phyloP scores from a whole-genome alignment of 2,888 invertebrate genomes.

The Coremacera marginata region DNA sequence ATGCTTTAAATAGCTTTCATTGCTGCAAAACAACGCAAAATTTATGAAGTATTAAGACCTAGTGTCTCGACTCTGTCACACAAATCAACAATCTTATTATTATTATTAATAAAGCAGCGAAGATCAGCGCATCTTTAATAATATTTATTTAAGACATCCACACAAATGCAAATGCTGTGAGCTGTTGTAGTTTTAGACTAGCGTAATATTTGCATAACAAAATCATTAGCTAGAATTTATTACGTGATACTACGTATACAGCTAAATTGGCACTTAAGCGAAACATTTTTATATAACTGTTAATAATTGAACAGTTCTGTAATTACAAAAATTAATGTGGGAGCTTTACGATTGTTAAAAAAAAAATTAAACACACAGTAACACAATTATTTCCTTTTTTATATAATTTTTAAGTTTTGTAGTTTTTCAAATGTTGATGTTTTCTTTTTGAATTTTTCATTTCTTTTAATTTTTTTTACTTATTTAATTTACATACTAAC shows the following conservation, averaged over 20 bases:
- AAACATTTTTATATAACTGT: not conserved
- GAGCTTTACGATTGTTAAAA: not conserved
- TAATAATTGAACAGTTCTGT: no score
- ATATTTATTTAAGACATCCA: no score
- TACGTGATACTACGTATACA: not conserved
- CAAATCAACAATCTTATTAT: slow-evolving; percentile 10
- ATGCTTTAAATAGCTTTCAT: slow-evolving; percentile 17
- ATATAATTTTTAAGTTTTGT: not conserved
- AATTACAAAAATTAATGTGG: not conserved
- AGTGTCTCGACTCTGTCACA: not conserved
- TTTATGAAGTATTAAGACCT: not conserved
- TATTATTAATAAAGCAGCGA: not conserved
- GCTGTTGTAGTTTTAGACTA: not conserved
- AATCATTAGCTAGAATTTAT: not conserved
- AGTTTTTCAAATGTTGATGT: no score
- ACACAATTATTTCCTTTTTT: not conserved
- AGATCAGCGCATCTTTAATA: no score
- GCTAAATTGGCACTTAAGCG: not conserved
- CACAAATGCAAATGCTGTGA: not conserved
- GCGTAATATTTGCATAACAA: slow-evolving; percentile 11
- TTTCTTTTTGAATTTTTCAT: not conserved
- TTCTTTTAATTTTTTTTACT: not conserved
- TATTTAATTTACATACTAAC: slow-evolving; percentile 54
- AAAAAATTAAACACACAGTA: no score
- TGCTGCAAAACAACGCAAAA: not conserved